These are phyloP conservation scores for Ctenopoma kingsleyae DNA, from an alignment of 2,797 vertebrate genomes.

Conservation along the genomic window DNA sequence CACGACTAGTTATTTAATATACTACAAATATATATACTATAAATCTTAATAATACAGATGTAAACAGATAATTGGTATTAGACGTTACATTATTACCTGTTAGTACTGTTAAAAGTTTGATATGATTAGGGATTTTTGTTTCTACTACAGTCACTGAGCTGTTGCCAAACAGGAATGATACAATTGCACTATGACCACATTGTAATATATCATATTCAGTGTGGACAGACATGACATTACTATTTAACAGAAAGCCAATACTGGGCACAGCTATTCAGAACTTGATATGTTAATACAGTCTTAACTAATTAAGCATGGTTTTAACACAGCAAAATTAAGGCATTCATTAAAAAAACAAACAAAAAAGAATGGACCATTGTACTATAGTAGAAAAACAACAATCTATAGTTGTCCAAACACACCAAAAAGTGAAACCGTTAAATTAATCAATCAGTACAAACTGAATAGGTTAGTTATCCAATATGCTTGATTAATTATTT, in stretches of 20 bases:
- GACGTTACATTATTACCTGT: no score
- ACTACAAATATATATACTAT: no score
- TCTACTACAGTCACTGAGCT: not conserved
- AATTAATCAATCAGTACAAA: constrained; percentile 63
- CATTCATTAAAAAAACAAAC: not conserved
- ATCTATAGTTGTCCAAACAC: constrained; percentile 10
- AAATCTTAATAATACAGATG: no score
- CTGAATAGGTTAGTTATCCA: constrained; percentile 79
- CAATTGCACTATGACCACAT: no score
- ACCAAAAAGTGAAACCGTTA: constrained; percentile 3
- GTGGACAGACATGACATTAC: not conserved
- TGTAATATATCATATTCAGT: not conserved
- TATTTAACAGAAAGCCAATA: constrained; percentile 10
- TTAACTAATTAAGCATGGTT: no score
- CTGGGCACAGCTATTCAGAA: not conserved
- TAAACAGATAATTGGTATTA: no score
- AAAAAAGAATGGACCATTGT: not conserved
- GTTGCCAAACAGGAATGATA: no score
- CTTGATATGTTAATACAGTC: not conserved
- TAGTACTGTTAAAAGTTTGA: no score
- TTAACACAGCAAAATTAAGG: no score
- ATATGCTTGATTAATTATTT: constrained; percentile 64
- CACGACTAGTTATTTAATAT: no score
- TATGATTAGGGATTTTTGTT: not conserved
- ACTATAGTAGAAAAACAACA: not conserved